Evolutionary conservation across 2,888 invertebrate genomes (phyloP).

Genomic region (Brachyopa scutellaris): DNA sequence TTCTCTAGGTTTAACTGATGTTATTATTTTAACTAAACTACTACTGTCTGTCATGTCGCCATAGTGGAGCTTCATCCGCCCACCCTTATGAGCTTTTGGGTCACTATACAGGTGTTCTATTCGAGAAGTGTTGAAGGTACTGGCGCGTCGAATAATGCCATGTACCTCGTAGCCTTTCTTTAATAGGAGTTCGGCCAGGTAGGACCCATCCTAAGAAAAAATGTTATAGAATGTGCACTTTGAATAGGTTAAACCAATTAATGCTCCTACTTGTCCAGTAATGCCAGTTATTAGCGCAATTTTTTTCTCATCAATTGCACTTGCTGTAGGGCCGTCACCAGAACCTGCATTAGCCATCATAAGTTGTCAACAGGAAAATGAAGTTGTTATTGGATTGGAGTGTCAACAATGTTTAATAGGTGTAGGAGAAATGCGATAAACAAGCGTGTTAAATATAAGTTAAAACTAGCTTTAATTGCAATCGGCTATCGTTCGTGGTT

Average conservation of each 20-base stretch:
- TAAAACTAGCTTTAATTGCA: too few relatives aligned
- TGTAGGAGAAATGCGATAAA: neutral
- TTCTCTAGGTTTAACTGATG: slow-evolving; percentile 88
- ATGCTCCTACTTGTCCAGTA: slow-evolving; percentile 93
- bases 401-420: neutral
- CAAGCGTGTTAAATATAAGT: neutral
- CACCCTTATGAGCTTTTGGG: slow-evolving; percentile 93
- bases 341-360: slow-evolving; percentile 31
- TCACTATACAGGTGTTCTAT: slow-evolving; percentile 98
- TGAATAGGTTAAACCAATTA: neutral
- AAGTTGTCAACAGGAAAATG: neutral
- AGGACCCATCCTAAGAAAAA: slow-evolving; percentile 94
- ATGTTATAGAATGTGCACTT: neutral
- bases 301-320: slow-evolving; percentile 25
- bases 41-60: slow-evolving; percentile 99
- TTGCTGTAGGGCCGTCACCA: neutral
- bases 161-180: slow-evolving; percentile 97
- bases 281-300: slow-evolving; percentile 97
- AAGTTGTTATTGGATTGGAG: neutral
- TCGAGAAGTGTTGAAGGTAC: slow-evolving; percentile 97
- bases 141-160: slow-evolving; percentile 96
- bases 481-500: too few relatives aligned
- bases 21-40: slow-evolving; percentile 93
- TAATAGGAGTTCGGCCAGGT: slow-evolving; percentile 95
- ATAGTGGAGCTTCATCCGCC: slow-evolving; percentile 96